Conservation (phyloP, 2,113 vertebrate genomes). For the Camelus bactrianus region DNA sequence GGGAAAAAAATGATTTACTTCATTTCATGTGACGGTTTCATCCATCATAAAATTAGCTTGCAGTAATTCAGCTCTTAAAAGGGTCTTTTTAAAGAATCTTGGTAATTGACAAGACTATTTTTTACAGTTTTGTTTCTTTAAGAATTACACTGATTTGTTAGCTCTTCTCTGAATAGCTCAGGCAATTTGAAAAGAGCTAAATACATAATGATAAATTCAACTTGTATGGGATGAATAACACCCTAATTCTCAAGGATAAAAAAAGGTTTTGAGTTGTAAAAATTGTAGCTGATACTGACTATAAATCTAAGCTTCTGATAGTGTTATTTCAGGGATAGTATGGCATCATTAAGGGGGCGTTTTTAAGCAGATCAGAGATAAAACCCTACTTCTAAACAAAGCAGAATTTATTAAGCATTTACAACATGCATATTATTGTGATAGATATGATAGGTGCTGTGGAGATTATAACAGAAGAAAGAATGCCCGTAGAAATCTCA, state of each 20-base stretch:
- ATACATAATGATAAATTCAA: neutral
- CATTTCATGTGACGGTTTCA: constrained; percentile 30
- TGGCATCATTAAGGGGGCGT: neutral
- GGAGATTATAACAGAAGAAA: neutral
- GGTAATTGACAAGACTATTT: constrained; percentile 14
- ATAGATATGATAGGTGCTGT: neutral
- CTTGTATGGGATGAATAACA: neutral
- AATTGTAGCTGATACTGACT: neutral
- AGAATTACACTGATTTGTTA: constrained; percentile 47
- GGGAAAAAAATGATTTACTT: constrained; percentile 62
- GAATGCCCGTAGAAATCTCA: neutral
- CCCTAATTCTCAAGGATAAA: neutral
- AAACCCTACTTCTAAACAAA: neutral
- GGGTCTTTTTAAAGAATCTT: constrained; percentile 53
- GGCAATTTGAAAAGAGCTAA: constrained; percentile 49
- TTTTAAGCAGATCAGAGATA: constrained; percentile 17
- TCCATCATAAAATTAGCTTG: constrained; percentile 70
- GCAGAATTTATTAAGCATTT: neutral
- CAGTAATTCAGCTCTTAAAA: constrained; percentile 72
- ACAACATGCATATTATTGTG: neutral
- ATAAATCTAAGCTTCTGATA: neutral
- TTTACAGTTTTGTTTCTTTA: constrained; percentile 39
- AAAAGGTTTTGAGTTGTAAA: neutral
- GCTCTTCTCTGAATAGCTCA: neutral
- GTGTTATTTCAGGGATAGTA: neutral